Base-by-base conservation (phyloP, 2,113 vertebrate species). In the Hypomesus transpacificus region DNA sequence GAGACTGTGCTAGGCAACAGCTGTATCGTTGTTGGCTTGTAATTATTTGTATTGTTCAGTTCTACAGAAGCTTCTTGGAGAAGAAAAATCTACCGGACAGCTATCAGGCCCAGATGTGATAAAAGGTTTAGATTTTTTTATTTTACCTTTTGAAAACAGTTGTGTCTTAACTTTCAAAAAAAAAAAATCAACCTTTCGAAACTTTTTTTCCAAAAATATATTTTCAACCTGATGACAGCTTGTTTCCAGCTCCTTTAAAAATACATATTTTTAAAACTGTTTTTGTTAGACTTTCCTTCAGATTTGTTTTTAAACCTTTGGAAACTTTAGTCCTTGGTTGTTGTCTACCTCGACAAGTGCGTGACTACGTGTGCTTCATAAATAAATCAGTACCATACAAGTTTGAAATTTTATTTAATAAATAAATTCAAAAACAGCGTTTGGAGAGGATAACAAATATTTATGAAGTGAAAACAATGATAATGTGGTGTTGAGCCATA, bases 401-500 rank as follows among this genome's bases (percentile, higher is more conserved):
- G 2, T 62, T 31, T 2, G 22, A 26, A 20, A 50, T 20, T 89
- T 87, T 91, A 87, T 96, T 89, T 97, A 98, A 98, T 98, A 98
- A 98, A 98, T 98, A 97, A 93, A 91, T 92, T 92, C 85, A 80
- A 66, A 93, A 89, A 87, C 81, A 94, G 92, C 88, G 92, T 63
- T 87, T 91, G 91, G 93, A 95, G 74, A 92, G 91, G 93, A 93
- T 89, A 94, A 92, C 84, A 90, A 66, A 74, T 89, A 90, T 87
- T 93, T 92, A 95, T 94, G 95, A 93, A 95, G 96, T 91, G 91
- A 92, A 89, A 95, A 91, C 86, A 94, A 86, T 69, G 82, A 76
- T 74, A 72, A 63, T 78, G 57, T 84, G 79, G 65, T 66, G 46
- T 65, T 65, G 2, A 24, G 34, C 6, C 9, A 21, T 66, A 78